These are phyloP conservation scores for Dreissena rostriformis DNA, from an alignment of 1,140 invertebrate genomes.

Conservation along the genomic window DNA sequence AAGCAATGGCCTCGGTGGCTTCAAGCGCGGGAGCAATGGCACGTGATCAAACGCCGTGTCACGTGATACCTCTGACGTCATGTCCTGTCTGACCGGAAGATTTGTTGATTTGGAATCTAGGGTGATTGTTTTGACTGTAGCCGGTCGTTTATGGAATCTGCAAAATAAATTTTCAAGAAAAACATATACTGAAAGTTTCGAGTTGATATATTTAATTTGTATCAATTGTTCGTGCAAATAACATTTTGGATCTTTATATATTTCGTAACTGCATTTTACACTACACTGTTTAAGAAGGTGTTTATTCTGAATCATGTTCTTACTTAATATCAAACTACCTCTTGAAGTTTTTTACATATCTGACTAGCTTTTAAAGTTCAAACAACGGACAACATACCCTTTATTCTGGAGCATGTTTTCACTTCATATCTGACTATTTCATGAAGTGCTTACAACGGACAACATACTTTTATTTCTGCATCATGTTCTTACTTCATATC, in stretches of 20 bases:
- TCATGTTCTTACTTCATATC: too few relatives aligned
- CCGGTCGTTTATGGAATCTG: slow-evolving; percentile 37
- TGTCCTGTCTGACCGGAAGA: not conserved
- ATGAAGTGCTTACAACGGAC: too few relatives aligned
- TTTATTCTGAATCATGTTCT: not conserved
- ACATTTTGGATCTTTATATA: not conserved
- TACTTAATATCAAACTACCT: not conserved
- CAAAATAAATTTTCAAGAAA: not conserved
- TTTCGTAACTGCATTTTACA: not conserved
- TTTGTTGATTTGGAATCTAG: slow-evolving; percentile 14
- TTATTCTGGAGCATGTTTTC: too few relatives aligned
- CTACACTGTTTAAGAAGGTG: not conserved
- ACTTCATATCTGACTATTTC: too few relatives aligned
- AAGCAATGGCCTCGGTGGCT: slow-evolving; percentile 18
- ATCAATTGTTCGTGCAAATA: not conserved
- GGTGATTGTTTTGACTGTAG: slow-evolving; percentile 38
- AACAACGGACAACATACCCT: too few relatives aligned
- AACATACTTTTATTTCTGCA: too few relatives aligned
- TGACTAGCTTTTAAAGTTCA: too few relatives aligned
- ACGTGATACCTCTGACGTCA: not conserved
- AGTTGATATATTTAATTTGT: not conserved
- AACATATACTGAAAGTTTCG: too few relatives aligned
- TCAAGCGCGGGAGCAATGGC: slow-evolving; percentile 14
- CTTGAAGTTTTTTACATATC: not conserved
- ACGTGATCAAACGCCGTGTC: not conserved